Evolutionary conservation across 2,113 vertebrate species (phyloP), one percentile per base, ranked within the genome.

Genomic region (Balaeniceps rex): DNA sequence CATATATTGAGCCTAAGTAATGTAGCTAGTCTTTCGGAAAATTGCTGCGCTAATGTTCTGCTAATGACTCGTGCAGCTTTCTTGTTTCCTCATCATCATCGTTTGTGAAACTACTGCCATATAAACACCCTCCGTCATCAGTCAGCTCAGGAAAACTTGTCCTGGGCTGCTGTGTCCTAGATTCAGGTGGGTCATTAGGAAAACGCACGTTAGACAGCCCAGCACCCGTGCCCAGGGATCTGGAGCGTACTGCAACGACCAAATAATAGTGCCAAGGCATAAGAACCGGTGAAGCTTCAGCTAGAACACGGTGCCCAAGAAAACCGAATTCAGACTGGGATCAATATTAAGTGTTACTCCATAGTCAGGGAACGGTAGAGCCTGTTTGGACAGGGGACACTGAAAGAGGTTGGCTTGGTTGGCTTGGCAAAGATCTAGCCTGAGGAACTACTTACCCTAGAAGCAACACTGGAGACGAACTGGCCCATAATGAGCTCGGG

Each of bases 181-280:
- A 10, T 6, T 33, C 46, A 4, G 78, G 44, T 15, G 44, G 47
- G 46, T 12, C 12, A 3, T 22, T 4, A 19, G 47, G 88, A 61
- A 17, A 33, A 29, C 0, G 19, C 9, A 9, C 4, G 1, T 12
- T 11, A 28, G 36, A 4, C 51, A 72, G 70, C 52, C 23, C 24
- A 10, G 29, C 40, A 31, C 19, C 42, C 25, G 1, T 6, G 31
- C 44, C 77, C 61, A 8, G 71, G 68, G 9, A 11, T 7, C 36
- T 6, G 18, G 60, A 31, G 25, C 4, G 1, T 25, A 8, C 36
- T 14, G 71, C 24, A 8, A 4, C 4, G 58, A 52, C 26, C 7
- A 0, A 12, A 16, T 10, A 3, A 9, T 7, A 6, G 60, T 10
- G 40, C 61, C 57, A 8, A 3, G 55, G 25, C 2, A 0, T 7